These are phyloP conservation scores for Bombus sylvicola DNA, from an alignment of 1,140 invertebrate genomes.

Conservation along the genomic window DNA sequence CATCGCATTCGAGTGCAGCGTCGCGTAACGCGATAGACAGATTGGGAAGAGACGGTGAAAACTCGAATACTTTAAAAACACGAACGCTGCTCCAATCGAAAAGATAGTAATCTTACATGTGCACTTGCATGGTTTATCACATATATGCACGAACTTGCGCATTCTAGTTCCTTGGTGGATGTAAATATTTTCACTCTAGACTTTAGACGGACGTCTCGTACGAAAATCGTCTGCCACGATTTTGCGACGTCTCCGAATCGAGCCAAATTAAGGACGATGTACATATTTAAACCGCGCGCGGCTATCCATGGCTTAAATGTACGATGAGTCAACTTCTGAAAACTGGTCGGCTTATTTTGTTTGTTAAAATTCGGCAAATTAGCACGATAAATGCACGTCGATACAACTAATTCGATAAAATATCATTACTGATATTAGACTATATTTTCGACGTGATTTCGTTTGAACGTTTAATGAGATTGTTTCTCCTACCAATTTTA, in stretches of 20 bases:
- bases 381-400: background rate
- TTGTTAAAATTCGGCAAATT: background rate
- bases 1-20: conserved; percentile 2
- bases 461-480: background rate
- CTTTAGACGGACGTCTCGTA: background rate
- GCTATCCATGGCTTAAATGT: conserved; percentile 2
- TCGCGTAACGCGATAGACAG: conserved; percentile 18
- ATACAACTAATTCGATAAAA: too few species aligned
- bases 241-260: conserved; percentile 2
- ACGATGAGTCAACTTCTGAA: conserved; percentile 15
- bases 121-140: background rate
- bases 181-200: background rate
- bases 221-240: background rate
- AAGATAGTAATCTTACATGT: conserved; percentile 23
- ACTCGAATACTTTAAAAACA: conserved; percentile 30
- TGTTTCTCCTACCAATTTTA: background rate
- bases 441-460: background rate
- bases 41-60: conserved; percentile 40
- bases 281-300: conserved; percentile 33
- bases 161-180: background rate
- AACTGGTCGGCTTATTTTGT: background rate
- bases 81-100: background rate
- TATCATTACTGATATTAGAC: background rate
- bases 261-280: conserved; percentile 15
- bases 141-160: background rate